Evolutionary conservation across 2,797 vertebrate genomes (phyloP).

Genomic region (Pyrocephalus nanus): DNA sequence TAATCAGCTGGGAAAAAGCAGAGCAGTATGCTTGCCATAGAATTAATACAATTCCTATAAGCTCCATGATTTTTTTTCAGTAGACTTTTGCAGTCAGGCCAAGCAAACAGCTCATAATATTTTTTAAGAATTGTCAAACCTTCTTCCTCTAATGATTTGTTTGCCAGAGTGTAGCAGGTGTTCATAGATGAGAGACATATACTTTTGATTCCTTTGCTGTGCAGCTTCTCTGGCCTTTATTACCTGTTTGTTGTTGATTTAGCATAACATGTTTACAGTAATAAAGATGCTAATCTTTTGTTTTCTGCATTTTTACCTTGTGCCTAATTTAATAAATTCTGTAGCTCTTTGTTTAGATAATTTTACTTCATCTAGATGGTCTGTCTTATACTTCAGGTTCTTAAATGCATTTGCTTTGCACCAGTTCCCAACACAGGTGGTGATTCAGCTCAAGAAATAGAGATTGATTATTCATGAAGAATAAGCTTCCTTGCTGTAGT

Average conservation of each 20-base stretch:
- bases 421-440: background rate
- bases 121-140: background rate
- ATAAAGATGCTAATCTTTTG: background rate
- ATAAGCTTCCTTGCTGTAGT: background rate
- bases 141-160: background rate
- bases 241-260: background rate
- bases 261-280: background rate
- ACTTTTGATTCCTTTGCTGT: background rate
- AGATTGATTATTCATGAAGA: background rate
- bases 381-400: background rate
- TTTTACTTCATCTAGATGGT: background rate
- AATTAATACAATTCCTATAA: background rate
- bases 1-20: background rate
- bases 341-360: background rate
- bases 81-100: background rate
- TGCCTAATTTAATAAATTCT: background rate
- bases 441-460: background rate
- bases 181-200: background rate
- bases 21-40: background rate
- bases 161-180: background rate
- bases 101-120: background rate
- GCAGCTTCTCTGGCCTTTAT: background rate
- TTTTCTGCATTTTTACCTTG: background rate
- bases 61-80: background rate
- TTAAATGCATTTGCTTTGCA: background rate